Evolutionary conservation across 2,888 invertebrate genomes (phyloP), one percentile per base, ranked within the genome.

Genomic region (Nomada lathburiana): DNA sequence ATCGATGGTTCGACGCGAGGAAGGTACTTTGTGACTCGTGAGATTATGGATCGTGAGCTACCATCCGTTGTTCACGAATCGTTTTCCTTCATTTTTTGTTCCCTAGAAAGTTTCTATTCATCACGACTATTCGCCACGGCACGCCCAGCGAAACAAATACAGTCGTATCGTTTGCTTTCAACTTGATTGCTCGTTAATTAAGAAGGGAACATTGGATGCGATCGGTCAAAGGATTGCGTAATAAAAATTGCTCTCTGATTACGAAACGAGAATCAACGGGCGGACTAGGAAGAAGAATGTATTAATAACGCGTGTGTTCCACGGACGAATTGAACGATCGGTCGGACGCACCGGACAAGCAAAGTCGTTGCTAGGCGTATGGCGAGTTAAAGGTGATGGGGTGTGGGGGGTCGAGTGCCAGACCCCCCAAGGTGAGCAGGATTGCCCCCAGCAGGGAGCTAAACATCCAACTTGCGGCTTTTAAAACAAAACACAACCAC

Each of bases 401-500:
- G 84, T 69, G 75, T 81, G 78, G 68, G 76, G 78, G 84, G 86
- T 85, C 84, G 88, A 90, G 89, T 90, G 89, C 86, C 82, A 81
- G 92, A 90, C 92, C 92, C 92, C 93, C 93, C 91, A 90, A 75
- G 77, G 92, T 47, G 93, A 89, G 90, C 88, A 90, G 92, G 91
- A 93, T 93, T 93, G 93, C 91, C 92, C 93, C 88, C 93, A 93
- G 93, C 93, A 91, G 93, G 93, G 90, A 91, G 93, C 92, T 93
- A 93, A 93, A 93, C 92, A 93, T 93, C 88, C 87, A 86, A 81
- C 76, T 86, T 89, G 89, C 90, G 88, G 89, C 89, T 86, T 87
- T 89, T 90, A 90, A 92, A 93, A 93, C 92, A 93, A 93, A 93
- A 93, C 91, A 89, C 90, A 88, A 68, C 78, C 83, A 84, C 91